A percentile compares a stretch with the other conserved stretches of the same genome.
phyloP scores from a whole-genome alignment of 2,797 vertebrate genomes.

The Anas acuta region DNA sequence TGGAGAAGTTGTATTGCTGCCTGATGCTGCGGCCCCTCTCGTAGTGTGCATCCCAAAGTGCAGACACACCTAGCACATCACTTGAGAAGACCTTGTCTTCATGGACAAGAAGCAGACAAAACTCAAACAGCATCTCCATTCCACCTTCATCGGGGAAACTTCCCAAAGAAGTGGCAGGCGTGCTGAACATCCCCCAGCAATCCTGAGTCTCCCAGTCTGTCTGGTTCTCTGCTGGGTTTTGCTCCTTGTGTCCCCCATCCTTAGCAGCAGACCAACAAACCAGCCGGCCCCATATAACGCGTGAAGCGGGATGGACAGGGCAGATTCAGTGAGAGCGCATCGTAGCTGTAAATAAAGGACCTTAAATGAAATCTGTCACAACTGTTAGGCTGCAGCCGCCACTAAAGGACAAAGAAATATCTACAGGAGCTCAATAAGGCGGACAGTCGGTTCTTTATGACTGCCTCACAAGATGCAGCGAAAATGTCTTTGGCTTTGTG shows the following conservation, averaged over 20 bases:
- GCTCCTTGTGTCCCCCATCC: not conserved
- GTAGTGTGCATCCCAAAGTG: not conserved
- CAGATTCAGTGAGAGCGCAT: not conserved
- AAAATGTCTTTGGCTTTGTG: not conserved
- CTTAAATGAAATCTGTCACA: constrained; percentile 32
- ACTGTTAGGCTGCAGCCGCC: not conserved
- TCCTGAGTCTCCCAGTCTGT: accelerated
- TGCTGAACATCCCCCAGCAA: accelerated
- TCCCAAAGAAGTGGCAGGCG: not conserved
- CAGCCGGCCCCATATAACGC: not conserved
- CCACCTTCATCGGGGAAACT: not conserved
- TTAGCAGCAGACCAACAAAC: not conserved
- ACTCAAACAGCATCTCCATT: not conserved
- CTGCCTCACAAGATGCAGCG: not conserved
- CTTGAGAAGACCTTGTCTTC: not conserved
- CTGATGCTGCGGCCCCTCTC: not conserved
- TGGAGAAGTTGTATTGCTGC: not conserved
- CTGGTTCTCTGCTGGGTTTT: not conserved
- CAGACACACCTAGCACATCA: not conserved
- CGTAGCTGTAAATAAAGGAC: not conserved
- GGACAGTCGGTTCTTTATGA: not conserved
- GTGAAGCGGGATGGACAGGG: not conserved
- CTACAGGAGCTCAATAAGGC: not conserved
- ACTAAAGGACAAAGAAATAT: not conserved
- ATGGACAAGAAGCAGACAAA: not conserved